phyloP scores from a whole-genome alignment of 2,797 vertebrate species.

The Acridotheres tristis region DNA sequence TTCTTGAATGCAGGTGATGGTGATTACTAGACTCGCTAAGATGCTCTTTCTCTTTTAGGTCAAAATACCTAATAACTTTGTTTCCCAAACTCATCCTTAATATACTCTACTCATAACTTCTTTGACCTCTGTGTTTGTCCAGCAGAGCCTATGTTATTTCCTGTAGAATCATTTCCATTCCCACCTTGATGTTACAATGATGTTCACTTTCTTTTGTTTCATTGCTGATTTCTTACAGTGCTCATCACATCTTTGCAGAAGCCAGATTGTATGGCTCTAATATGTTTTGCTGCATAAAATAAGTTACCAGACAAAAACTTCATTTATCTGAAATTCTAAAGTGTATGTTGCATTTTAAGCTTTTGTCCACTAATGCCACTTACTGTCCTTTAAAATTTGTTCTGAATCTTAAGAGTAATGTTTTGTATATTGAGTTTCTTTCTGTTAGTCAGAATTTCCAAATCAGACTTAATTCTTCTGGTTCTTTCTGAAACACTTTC shows the following conservation, averaged over 20 bases:
- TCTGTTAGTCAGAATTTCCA: neutral
- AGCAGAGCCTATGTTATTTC: neutral
- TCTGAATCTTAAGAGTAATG: neutral
- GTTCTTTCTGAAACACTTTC: neutral
- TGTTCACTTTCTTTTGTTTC: neutral
- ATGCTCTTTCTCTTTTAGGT: neutral
- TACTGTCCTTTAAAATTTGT: neutral
- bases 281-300: neutral
- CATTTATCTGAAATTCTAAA: neutral
- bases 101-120: neutral
- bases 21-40: neutral
- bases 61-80: neutral
- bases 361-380: neutral
- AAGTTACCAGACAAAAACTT: neutral
- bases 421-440: neutral
- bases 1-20: neutral
- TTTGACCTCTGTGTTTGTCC: rapidly evolving
- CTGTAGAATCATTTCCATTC: neutral
- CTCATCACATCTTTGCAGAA: neutral
- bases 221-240: neutral
- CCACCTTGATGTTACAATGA: neutral
- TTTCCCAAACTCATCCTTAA: neutral
- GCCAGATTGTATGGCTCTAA: neutral
- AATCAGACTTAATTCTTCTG: neutral
- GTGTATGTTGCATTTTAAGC: neutral